Evolutionary conservation across 2,888 invertebrate species (phyloP).

Genomic region (Drosophila gaucha): DNA sequence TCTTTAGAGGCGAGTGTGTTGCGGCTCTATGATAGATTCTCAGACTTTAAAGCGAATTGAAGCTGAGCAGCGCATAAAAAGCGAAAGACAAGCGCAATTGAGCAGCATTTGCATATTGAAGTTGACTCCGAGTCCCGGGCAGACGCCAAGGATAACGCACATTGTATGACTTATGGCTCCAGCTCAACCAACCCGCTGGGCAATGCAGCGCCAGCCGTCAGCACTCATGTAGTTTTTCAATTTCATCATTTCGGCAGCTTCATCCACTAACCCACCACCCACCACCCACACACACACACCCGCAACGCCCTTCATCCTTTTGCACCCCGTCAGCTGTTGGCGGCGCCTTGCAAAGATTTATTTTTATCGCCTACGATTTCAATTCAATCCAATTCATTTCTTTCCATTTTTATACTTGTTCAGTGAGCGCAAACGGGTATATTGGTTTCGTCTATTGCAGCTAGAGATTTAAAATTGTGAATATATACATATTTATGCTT

Average conservation of each 20-base stretch:
- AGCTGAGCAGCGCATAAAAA: conserved; percentile 57
- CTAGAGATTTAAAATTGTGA: too few species aligned
- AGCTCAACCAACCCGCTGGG: conserved; percentile 8
- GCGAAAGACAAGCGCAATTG: conserved; percentile 70
- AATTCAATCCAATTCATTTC: conserved; percentile 80
- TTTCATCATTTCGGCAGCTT: conserved; percentile 39
- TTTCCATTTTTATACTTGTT: conserved; percentile 6
- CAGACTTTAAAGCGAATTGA: conserved; percentile 47
- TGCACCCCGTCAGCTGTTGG: conserved; percentile 66
- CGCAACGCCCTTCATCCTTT: background rate
- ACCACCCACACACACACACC: background rate
- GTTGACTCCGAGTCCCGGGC: conserved; percentile 23
- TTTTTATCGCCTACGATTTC: conserved; percentile 83
- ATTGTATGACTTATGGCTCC: conserved; percentile 71
- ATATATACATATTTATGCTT: too few species aligned
- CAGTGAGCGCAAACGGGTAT: background rate
- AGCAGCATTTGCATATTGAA: conserved; percentile 77
- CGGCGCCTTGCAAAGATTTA: conserved; percentile 81
- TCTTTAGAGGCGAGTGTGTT: conserved; percentile 34
- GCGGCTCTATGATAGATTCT: conserved; percentile 1
- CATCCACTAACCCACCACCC: background rate
- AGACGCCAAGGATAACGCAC: conserved; percentile 70
- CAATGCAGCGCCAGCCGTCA: conserved; percentile 29
- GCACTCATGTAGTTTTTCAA: conserved; percentile 55
- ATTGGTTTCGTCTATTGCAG: background rate